These are phyloP conservation scores for Drosophila truncata DNA, from an alignment of 1,140 invertebrate genomes.

Conservation along the genomic window DNA sequence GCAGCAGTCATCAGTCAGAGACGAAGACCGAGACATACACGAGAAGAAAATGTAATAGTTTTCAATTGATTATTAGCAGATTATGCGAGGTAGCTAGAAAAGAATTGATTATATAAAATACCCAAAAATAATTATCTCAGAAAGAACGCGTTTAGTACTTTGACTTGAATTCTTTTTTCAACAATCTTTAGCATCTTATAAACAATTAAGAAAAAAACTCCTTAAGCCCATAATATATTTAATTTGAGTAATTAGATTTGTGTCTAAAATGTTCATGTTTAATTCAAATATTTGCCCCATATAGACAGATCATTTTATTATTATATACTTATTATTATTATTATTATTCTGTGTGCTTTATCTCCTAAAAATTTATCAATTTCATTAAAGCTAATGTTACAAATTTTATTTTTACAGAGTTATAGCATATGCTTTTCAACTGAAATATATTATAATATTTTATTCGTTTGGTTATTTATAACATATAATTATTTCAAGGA, in stretches of 20 bases:
- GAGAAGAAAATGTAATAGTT: conserved; percentile 9
- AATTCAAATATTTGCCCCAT: too few relatives aligned
- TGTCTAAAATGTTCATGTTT: too few relatives aligned
- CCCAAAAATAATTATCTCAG: rapidly evolving
- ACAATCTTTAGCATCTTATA: background rate
- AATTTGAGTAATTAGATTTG: background rate
- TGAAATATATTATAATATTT: too few relatives aligned
- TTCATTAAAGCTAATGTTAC: too few relatives aligned
- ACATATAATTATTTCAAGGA: background rate
- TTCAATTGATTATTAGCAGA: background rate
- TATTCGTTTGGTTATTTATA: too few relatives aligned
- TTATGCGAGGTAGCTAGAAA: background rate
- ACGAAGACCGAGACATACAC: conserved; percentile 52
- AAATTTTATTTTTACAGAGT: too few relatives aligned
- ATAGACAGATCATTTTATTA: too few relatives aligned
- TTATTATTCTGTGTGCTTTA: too few relatives aligned
- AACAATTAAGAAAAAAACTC: background rate
- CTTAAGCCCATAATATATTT: background rate
- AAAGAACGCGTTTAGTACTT: background rate
- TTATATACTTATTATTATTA: too few relatives aligned
- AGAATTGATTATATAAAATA: background rate
- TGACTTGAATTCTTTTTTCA: background rate
- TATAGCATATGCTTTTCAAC: too few relatives aligned
- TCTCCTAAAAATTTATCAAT: too few relatives aligned
- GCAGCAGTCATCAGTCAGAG: conserved; percentile 44